Conservation (phyloP, 2,888 invertebrate species). For the Graphium colonna region DNA sequence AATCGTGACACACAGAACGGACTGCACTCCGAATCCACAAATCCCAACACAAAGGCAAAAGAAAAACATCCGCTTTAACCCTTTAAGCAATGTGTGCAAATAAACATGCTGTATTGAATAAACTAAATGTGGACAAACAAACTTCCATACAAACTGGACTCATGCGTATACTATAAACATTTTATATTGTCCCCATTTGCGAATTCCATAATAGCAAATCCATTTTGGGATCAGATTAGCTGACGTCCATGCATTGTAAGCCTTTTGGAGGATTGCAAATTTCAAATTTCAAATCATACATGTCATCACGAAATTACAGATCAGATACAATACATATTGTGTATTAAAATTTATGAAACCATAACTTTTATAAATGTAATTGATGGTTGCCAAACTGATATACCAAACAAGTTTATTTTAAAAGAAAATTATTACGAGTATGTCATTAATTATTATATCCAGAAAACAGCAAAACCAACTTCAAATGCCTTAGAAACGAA, state of each 20-base stretch:
- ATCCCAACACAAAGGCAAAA: slow-evolving; percentile 48
- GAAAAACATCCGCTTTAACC: slow-evolving; percentile 66
- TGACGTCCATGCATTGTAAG: slow-evolving; percentile 25
- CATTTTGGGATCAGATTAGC: slow-evolving; percentile 40
- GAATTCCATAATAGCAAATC: slow-evolving; percentile 30
- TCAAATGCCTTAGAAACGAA: too few relatives aligned
- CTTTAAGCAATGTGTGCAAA: slow-evolving; percentile 69
- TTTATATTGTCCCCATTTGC: slow-evolving; percentile 46
- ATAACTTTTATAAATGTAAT: too few relatives aligned
- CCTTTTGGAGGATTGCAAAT: slow-evolving; percentile 28
- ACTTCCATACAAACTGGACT: slow-evolving; percentile 40
- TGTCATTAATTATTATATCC: too few relatives aligned
- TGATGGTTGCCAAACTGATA: too few relatives aligned
- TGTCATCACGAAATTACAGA: neutral
- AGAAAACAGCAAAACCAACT: too few relatives aligned
- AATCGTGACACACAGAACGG: slow-evolving; percentile 4
- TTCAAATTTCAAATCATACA: slow-evolving; percentile 1
- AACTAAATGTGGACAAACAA: slow-evolving; percentile 72
- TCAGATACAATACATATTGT: too few relatives aligned
- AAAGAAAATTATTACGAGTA: too few relatives aligned
- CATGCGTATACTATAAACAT: slow-evolving; percentile 58
- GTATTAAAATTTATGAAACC: too few relatives aligned
- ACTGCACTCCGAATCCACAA: slow-evolving; percentile 34
- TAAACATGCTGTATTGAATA: slow-evolving; percentile 52
- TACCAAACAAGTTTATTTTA: too few relatives aligned